Conservation (phyloP, 2,113 vertebrate genomes). For the Felis chaus region DNA sequence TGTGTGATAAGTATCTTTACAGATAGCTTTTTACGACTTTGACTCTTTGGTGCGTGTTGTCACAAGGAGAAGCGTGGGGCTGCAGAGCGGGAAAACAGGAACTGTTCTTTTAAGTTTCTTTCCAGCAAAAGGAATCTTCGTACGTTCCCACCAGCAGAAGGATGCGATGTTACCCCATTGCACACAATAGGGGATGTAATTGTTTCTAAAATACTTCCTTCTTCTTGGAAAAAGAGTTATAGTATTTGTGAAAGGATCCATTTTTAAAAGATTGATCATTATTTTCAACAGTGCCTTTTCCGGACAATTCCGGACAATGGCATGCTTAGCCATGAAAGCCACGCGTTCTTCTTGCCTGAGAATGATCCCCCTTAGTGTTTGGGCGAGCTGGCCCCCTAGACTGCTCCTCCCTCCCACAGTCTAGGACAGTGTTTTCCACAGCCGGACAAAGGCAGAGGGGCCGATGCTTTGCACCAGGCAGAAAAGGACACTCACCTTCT, state of each 20-base stretch:
- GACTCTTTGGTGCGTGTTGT: too few species aligned
- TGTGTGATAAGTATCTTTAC: background rate
- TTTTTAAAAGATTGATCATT: background rate
- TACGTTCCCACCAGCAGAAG: accelerated
- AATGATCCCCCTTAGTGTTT: accelerated
- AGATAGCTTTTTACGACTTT: background rate
- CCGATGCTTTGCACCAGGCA: background rate
- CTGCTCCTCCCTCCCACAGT: background rate
- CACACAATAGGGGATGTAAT: background rate
- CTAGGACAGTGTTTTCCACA: background rate
- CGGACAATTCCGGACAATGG: background rate
- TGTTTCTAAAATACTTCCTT: background rate
- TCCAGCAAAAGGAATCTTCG: background rate
- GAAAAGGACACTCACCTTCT: background rate
- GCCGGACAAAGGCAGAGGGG: background rate
- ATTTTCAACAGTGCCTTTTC: background rate
- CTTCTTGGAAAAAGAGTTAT: background rate
- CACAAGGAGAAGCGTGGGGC: background rate
- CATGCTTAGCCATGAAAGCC: too few species aligned
- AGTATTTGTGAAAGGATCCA: background rate
- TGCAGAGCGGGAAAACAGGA: accelerated
- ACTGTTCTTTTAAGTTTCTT: background rate
- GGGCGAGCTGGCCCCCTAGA: background rate
- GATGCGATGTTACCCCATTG: too few species aligned
- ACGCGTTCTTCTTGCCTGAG: background rate